Evolutionary conservation across 2,888 invertebrate genomes (phyloP).

Genomic region (Aporophyla nigra): DNA sequence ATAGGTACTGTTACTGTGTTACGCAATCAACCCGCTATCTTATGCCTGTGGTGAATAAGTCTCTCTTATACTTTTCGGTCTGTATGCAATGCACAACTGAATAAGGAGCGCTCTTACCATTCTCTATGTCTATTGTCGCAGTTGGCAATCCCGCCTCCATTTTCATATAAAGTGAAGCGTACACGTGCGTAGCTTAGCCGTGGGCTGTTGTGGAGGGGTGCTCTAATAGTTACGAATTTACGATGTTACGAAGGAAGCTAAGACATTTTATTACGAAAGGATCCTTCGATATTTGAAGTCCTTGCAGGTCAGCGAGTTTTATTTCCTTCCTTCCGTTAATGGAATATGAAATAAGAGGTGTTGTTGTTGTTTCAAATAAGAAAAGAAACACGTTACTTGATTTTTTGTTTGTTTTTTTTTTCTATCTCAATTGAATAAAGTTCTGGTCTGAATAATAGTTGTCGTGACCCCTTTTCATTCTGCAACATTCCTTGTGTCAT

Average conservation of each 20-base stretch:
- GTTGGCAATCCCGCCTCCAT: not conserved
- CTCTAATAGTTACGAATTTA: slow-evolving; percentile 17
- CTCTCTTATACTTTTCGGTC: too few relatives aligned
- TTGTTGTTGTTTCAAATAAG: not conserved
- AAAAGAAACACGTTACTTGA: not conserved
- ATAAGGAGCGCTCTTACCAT: too few relatives aligned
- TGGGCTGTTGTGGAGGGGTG: not conserved
- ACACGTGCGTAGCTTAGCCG: not conserved
- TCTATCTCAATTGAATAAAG: too few relatives aligned
- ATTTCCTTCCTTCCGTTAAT: slow-evolving; percentile 11
- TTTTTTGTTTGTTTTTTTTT: not conserved
- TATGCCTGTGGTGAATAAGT: not conserved
- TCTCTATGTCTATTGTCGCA: not conserved
- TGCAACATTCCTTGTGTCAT: too few relatives aligned
- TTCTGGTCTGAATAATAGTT: too few relatives aligned
- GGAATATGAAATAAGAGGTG: slow-evolving; percentile 15
- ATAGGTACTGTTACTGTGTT: too few relatives aligned
- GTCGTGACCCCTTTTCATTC: too few relatives aligned
- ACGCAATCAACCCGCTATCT: too few relatives aligned
- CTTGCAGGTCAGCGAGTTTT: slow-evolving; percentile 26
- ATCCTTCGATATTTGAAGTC: slow-evolving; percentile 27
- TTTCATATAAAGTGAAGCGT: not conserved
- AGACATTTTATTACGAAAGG: slow-evolving; percentile 47
- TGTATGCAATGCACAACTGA: too few relatives aligned
- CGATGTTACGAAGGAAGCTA: slow-evolving; percentile 28